Percentiles rank a stretch among this genome's conserved stretches.
Evolutionary conservation across 2,113 vertebrate genomes (phyloP).

Genomic region (Muscicapa adusta): DNA sequence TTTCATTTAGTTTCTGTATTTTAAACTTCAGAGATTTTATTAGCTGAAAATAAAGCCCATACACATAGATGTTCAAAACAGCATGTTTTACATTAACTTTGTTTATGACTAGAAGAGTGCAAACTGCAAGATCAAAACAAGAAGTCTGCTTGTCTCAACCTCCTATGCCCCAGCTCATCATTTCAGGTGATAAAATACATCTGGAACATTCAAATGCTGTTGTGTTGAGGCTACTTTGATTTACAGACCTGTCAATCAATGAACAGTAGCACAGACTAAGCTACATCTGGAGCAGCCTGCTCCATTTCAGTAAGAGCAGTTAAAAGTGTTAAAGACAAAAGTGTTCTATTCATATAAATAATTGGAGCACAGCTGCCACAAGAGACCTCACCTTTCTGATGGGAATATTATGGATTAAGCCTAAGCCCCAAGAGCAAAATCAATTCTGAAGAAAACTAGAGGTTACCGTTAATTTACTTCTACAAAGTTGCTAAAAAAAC

Average conservation of each 20-base stretch:
- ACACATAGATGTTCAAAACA: background rate
- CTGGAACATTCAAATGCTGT: background rate
- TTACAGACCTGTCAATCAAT: background rate
- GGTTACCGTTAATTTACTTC: background rate
- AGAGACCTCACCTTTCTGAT: background rate
- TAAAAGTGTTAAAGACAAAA: no score
- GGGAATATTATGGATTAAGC: background rate
- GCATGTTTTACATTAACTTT: background rate
- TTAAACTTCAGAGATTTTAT: constrained; percentile 78
- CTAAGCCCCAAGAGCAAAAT: background rate
- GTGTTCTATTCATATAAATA: background rate
- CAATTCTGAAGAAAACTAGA: background rate
- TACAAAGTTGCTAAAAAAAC: background rate
- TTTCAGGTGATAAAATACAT: background rate
- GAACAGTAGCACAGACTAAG: background rate
- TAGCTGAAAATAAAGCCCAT: constrained; percentile 67
- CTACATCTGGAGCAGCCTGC: background rate
- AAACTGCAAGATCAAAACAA: background rate
- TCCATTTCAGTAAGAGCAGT: background rate
- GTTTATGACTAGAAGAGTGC: background rate
- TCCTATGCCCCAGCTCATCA: background rate
- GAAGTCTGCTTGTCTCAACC: background rate
- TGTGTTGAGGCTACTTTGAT: background rate
- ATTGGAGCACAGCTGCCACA: background rate
- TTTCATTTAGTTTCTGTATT: constrained; percentile 72